Base-by-base conservation (phyloP, 2,888 invertebrate species). In the Dysmachus trigonus region DNA sequence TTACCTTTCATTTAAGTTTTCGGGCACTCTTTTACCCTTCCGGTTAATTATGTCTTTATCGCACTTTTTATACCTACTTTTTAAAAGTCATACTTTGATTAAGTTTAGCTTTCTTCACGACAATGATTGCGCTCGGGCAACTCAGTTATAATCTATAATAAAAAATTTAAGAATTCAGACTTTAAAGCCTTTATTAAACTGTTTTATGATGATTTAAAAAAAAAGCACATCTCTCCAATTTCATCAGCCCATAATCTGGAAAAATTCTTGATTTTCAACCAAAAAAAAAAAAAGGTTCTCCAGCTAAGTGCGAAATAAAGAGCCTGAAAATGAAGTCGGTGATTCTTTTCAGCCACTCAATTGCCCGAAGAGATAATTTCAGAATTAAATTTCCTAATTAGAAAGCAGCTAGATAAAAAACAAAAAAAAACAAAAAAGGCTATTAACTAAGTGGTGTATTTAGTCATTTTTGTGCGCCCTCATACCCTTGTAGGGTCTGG, bases 321-420 rank as follows among this genome's bases (percentile, higher is more conserved):
- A 47, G 15, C n/a, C 47, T 47, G 18, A 47, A 18, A 22, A 62
- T 62, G 27, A 22, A 62, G 27, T 18, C 27, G 1, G 0, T 10
- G 8, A 62, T 62, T 62, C 13, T 62, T 41, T 62, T 2, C 62
- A 22, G 4, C 53, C 22, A 53, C 22, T 53, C 53, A 53, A 18
- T 53, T 53, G 53, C 53, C 22, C 53, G 62, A 8, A 7, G 27
- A 62, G 27, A 27, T 62, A 27, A 62, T 27, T 62, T 62, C 62
- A 62, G 62, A 27, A 62, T 62, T 62, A 73, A 73, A 73, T n/a
- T 73, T 73, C n/a, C 73, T 33, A 73, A 73, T 73, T 73, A 73
- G 15, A 33, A 33, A 15, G 35, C 15, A 73, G 73, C 15, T 33
- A 73, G 73, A 73, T 73, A 73, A 73, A 33, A n/a, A n/a, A n/a